Evolutionary conservation across 2,113 vertebrate genomes (phyloP).

Genomic region (Mungos mungo): DNA sequence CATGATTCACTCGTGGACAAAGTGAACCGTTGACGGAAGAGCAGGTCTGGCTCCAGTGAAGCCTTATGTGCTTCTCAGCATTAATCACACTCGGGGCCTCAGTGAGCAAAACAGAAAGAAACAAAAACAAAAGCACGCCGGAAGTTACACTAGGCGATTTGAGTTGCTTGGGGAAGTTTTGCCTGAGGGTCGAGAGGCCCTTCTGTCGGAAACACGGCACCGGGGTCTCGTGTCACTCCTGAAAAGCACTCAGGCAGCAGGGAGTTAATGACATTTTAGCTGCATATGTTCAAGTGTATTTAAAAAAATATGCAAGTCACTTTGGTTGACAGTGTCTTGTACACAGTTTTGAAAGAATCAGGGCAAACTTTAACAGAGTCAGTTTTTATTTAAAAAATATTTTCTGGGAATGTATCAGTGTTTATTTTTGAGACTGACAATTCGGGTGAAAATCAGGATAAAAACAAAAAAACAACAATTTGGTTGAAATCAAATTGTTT

Average conservation of each 20-base stretch:
- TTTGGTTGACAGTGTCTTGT: slow-evolving; percentile 76
- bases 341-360: slow-evolving; percentile 78
- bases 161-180: neutral
- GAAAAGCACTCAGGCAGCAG: slow-evolving; percentile 81
- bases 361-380: slow-evolving; percentile 81
- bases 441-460: slow-evolving; percentile 80
- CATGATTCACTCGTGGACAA: slow-evolving; percentile 26
- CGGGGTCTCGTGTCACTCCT: slow-evolving; percentile 75
- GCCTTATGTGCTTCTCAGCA: neutral
- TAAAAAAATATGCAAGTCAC: slow-evolving; percentile 80
- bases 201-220: neutral
- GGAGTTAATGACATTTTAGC: slow-evolving; percentile 82
- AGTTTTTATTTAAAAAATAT: slow-evolving; percentile 83
- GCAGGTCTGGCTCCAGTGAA: neutral
- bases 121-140: neutral
- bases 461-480: slow-evolving; percentile 82
- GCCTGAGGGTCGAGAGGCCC: neutral
- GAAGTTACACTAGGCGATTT: neutral
- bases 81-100: neutral
- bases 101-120: neutral
- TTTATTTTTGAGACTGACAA: slow-evolving; percentile 83
- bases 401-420: slow-evolving; percentile 83
- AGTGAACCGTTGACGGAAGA: neutral
- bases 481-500: slow-evolving; percentile 81
- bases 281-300: slow-evolving; percentile 80